Evolutionary conservation across 1,140 invertebrate genomes (phyloP).

Genomic region (Euschistus heros): DNA sequence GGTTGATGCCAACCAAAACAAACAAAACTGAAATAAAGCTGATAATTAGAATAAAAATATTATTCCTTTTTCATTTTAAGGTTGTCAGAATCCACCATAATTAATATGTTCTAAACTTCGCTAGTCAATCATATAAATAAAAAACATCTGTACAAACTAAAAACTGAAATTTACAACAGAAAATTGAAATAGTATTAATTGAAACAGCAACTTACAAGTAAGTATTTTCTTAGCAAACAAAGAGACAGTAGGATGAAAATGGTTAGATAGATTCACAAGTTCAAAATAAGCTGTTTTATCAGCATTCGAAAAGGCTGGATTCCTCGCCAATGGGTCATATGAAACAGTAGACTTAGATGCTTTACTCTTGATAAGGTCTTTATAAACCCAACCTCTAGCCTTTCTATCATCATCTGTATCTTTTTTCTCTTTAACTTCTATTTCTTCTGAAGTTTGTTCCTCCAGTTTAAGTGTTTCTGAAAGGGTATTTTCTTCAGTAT

Average conservation of each 20-base stretch:
- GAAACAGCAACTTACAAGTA: constrained; percentile 42
- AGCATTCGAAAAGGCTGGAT: constrained; percentile 72
- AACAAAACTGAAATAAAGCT: too few relatives aligned
- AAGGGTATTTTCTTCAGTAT: too few relatives aligned
- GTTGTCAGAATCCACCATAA: too few relatives aligned
- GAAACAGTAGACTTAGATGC: constrained; percentile 21
- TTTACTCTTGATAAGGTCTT: constrained; percentile 30
- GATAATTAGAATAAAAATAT: too few relatives aligned
- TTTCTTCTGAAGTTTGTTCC: background rate
- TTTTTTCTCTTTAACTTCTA: background rate
- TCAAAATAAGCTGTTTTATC: constrained; percentile 58
- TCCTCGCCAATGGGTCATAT: constrained; percentile 66
- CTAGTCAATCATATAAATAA: too few relatives aligned
- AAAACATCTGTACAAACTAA: too few relatives aligned
- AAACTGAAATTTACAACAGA: too few relatives aligned
- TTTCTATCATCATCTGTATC: background rate
- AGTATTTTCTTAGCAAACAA: constrained; percentile 79
- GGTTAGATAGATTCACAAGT: constrained; percentile 52
- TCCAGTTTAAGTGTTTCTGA: background rate
- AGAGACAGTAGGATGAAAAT: constrained; percentile 85
- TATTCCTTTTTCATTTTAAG: too few relatives aligned
- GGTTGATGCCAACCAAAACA: too few relatives aligned
- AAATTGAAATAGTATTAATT: too few relatives aligned
- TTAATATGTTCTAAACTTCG: too few relatives aligned
- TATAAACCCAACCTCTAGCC: constrained; percentile 20